phyloP scores from a whole-genome alignment of 30 jellyfish, hydroid and myxozoan species.

The Hydractinia symbiolongicarpus region DNA sequence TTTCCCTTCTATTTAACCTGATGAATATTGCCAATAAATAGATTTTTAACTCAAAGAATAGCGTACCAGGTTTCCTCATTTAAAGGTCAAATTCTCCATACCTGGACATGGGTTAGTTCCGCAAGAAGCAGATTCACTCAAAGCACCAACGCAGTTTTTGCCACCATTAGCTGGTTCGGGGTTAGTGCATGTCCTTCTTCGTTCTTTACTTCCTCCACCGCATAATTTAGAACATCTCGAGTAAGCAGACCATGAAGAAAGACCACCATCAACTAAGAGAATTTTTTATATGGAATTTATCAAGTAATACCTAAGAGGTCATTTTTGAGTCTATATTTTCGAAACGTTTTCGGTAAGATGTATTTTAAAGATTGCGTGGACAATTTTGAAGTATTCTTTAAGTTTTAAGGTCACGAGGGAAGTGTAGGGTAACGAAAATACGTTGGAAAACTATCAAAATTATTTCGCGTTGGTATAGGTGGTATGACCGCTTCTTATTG shows the following conservation, averaged over 20 bases:
- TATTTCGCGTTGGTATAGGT: too few relatives aligned
- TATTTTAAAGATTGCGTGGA: too few relatives aligned
- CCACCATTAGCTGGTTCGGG: conserved; percentile 62
- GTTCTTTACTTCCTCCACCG: conserved; percentile 58
- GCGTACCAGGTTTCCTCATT: background rate
- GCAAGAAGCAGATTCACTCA: conserved; percentile 24
- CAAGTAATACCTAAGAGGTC: background rate
- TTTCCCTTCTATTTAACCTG: too few relatives aligned
- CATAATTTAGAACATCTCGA: conserved; percentile 42
- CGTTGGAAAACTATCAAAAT: too few relatives aligned
- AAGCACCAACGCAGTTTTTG: conserved; percentile 29
- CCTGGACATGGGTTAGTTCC: conserved; percentile 60
- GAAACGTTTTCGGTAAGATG: too few relatives aligned
- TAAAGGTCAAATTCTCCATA: background rate
- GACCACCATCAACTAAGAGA: conserved; percentile 62
- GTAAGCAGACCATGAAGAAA: conserved; percentile 49
- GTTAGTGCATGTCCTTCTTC: conserved; percentile 52
- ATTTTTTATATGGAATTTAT: background rate
- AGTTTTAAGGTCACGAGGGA: too few relatives aligned
- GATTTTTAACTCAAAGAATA: too few relatives aligned
- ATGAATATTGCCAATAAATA: too few relatives aligned
- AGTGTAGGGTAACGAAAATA: too few relatives aligned
- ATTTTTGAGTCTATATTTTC: too few relatives aligned
- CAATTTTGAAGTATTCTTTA: too few relatives aligned
- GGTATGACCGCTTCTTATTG: too few relatives aligned